Evolutionary conservation across 2,797 vertebrate species (phyloP).

Genomic region (Tympanoctomys barrerae): DNA sequence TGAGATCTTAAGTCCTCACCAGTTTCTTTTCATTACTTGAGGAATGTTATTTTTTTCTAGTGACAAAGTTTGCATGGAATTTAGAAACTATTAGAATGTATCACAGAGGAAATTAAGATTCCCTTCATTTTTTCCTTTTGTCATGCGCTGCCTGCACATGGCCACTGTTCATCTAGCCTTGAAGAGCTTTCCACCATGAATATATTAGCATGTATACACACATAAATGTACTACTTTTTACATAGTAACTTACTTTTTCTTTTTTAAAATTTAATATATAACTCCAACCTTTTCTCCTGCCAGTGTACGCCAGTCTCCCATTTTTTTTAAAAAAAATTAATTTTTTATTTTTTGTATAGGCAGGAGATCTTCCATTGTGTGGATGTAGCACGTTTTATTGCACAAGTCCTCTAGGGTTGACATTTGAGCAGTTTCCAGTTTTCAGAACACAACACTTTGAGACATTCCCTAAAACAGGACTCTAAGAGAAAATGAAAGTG

Average conservation of each 20-base stretch:
- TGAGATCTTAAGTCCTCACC: not conserved
- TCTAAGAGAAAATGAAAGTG: constrained; percentile 86
- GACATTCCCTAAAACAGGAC: constrained; percentile 72
- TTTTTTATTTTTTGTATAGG: constrained; percentile 23
- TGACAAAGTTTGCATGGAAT: constrained; percentile 38
- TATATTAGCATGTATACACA: not conserved
- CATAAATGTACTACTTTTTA: constrained; percentile 18
- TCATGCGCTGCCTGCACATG: not conserved
- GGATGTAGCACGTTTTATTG: constrained; percentile 25
- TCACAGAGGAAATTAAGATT: constrained; percentile 20
- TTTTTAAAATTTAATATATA: constrained; percentile 7
- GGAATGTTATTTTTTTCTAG: constrained; percentile 70
- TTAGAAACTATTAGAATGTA: constrained; percentile 34
- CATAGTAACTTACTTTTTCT: not conserved
- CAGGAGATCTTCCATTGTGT: not conserved
- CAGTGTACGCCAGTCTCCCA: not conserved
- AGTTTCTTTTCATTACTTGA: constrained; percentile 72
- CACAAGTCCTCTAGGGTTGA: not conserved
- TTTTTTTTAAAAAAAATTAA: not conserved
- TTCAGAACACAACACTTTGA: constrained; percentile 82
- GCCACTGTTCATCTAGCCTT: not conserved
- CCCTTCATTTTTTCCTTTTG: constrained; percentile 1
- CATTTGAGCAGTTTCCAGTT: constrained; percentile 72
- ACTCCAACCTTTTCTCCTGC: not conserved
- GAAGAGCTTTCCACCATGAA: not conserved